Evolutionary conservation across 2,888 invertebrate species (phyloP), one percentile per base, ranked within the genome.

Genomic region (Aromia moschata): DNA sequence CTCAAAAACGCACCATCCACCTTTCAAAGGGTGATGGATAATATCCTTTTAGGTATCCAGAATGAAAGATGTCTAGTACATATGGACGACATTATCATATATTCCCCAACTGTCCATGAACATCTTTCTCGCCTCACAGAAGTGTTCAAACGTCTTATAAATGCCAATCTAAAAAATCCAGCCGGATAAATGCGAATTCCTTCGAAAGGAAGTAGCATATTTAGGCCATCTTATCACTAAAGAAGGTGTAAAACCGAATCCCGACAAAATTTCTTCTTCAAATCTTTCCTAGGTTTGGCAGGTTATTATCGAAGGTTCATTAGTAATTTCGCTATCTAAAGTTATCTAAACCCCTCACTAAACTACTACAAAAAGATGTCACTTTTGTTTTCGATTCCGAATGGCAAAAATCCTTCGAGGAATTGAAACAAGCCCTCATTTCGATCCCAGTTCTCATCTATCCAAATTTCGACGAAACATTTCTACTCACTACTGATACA

Each of bases 261-360:
- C 58, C 15, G 16, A 45, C 1, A 62, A 62, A 56, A 56, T 57
- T 0, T 12, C 55, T 43, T 40, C 46, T 12, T 67, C 7, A 45
- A 64, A 57, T 46, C 47, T 12, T 65, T 64, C 17, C 31, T 67
- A n/a, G 67, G 67, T 15, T 46, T 66, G 25, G 40, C 38, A 4
- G 58, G 60, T 41, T 64, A 65, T 53, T 64, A 57, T 40, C 14
- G 54, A 2, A 30, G 45, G 41, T 63, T 62, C 15, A 56, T 62
- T 10, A 1, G 14, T 31, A 60, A 60, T 49, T 62, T 65, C 31
- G 43, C 45, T 14, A n/a, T n/a, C n/a, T n/a, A n/a, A n/a, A n/a
- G n/a, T n/a, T n/a, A n/a, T n/a, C n/a, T n/a, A n/a, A n/a, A n/a
- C n/a, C n/a, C 60, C 67, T 18, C 41, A 56, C 62, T 30, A 59